These are phyloP conservation scores for Stercorarius parasiticus DNA, from an alignment of 2,113 vertebrate genomes.

Conservation along the genomic window DNA sequence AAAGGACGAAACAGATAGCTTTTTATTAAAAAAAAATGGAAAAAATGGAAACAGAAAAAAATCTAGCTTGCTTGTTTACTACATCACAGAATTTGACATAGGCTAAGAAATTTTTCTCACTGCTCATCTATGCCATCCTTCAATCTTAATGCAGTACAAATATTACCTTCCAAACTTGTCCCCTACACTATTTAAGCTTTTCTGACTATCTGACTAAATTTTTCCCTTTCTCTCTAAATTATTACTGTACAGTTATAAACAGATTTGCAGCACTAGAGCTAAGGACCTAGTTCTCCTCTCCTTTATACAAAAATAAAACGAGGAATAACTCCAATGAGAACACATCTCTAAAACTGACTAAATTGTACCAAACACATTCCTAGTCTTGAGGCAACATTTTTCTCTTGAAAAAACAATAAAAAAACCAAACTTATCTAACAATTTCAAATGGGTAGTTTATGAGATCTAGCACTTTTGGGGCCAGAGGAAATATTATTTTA, in stretches of 20 bases:
- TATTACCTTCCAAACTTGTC: neutral
- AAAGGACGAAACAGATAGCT: neutral
- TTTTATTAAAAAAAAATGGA: neutral
- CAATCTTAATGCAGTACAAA: neutral
- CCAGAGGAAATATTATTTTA: constrained; percentile 42
- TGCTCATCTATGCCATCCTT: neutral
- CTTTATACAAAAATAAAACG: neutral
- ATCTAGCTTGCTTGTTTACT: neutral
- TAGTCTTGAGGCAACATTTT: constrained; percentile 8
- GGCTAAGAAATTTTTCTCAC: neutral
- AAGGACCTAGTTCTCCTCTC: neutral
- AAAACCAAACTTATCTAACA: neutral
- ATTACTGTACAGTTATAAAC: neutral
- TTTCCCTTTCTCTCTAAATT: neutral
- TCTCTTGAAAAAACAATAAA: constrained; percentile 17
- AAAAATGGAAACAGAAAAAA: neutral
- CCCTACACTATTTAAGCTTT: neutral
- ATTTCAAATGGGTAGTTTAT: constrained; percentile 13
- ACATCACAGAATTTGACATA: neutral
- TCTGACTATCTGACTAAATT: neutral
- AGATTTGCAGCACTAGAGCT: neutral
- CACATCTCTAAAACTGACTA: neutral
- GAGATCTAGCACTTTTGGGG: constrained; percentile 18
- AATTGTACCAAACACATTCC: constrained; percentile 13
- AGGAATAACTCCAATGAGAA: constrained; percentile 17